Evolutionary conservation across 2,888 invertebrate species (phyloP), one percentile per base, ranked within the genome.

Genomic region (Drosophila ezoana): DNA sequence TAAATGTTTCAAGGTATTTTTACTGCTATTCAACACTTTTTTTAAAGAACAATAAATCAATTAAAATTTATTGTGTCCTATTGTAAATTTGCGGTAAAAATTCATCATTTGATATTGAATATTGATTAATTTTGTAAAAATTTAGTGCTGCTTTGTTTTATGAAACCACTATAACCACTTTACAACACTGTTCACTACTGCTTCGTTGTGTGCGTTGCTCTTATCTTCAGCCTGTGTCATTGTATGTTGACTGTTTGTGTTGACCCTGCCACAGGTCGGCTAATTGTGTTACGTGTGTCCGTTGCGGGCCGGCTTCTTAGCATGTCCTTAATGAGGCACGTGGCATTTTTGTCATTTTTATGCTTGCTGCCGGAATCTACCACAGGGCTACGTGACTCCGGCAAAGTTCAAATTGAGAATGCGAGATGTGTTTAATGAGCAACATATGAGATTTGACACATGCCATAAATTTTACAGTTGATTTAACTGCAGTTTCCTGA

Each of bases 401-500:
- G 38, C 41, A 45, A 47, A 66, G 63, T 74, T 74, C 54, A 74
- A 79, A 84, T 63, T 69, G 74, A 61, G 69, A 69, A 76, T 79
- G 88, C 79, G 71, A 72, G 78, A 79, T 76, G 60, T 23, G 66
- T 81, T 75, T 78, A 78, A 82, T 75, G 67, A 60, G 57, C 66
- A 33, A 40, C 51, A 52, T 57, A 16, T 38, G 59, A 53, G 53
- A 69, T 68, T 49, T 53, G 48, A 14, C 65, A 59, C 49, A 72
- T 61, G 60, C 58, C 86, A 88, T 88, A 73, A 82, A 88, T 86
- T 88, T 88, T 70, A 79, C 74, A 74, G 85, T 66, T 76, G 74
- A 83, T 72, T 83, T 79, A 62, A 69, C 83, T 18, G 14, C 33
- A 66, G 68, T 72, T 64, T 57, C 78, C 54, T 52, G 45, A 43